phyloP scores from a whole-genome alignment of 2,888 invertebrate species.

The Drosophila pseudotakahashii region DNA sequence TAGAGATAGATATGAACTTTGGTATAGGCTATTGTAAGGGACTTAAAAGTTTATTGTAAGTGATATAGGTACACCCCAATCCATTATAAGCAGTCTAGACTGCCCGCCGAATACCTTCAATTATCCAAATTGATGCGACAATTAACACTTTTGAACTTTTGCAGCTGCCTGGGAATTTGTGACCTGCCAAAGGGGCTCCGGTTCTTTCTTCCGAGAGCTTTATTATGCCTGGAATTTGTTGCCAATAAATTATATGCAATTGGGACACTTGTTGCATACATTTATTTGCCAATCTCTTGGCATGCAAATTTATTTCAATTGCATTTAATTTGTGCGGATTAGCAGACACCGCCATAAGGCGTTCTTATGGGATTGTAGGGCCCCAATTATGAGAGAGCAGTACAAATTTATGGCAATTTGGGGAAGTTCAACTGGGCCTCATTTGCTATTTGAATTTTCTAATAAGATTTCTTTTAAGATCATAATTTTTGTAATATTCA shows the following conservation, averaged over 20 bases:
- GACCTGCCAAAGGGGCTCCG: neutral
- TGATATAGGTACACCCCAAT: no score
- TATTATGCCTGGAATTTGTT: slow-evolving; percentile 53
- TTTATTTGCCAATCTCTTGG: slow-evolving; percentile 58
- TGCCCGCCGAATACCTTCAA: slow-evolving; percentile 46
- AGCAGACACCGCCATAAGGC: slow-evolving; percentile 49
- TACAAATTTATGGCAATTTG: slow-evolving; percentile 60
- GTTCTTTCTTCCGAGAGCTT: neutral
- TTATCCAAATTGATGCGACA: slow-evolving; percentile 73
- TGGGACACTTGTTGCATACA: slow-evolving; percentile 73
- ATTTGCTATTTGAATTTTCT: slow-evolving; percentile 51
- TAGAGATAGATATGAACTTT: neutral
- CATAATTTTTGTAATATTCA: neutral
- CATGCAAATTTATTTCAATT: slow-evolving; percentile 76
- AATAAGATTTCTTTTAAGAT: neutral
- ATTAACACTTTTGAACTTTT: slow-evolving; percentile 74
- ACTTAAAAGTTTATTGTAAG: neutral
- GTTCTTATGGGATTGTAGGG: neutral
- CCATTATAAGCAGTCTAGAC: slow-evolving; percentile 8
- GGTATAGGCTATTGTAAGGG: neutral
- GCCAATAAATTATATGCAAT: slow-evolving; percentile 77
- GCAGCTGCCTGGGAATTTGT: slow-evolving; percentile 24
- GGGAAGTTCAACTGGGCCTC: slow-evolving; percentile 43
- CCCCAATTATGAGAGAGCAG: slow-evolving; percentile 24
- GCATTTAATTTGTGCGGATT: slow-evolving; percentile 76